Base-by-base conservation (phyloP, 1,140 invertebrate genomes). In the Drosophila sp. region DNA sequence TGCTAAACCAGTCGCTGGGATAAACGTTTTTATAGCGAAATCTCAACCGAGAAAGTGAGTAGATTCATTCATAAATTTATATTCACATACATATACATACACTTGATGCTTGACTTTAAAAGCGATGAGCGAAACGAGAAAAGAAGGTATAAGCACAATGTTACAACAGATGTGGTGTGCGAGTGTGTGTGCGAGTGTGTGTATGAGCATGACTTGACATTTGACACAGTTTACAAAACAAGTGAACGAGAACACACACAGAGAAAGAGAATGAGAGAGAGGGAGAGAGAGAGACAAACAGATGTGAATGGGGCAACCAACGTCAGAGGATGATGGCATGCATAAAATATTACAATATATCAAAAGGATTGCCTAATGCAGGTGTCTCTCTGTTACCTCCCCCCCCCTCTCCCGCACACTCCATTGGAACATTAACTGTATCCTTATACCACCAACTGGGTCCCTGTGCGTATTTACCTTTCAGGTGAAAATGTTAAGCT, bases 331-430 rank as follows among this genome's bases (percentile, higher is more conserved):
- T 57, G 70, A 44, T 58, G 71, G 60, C 64, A 76, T 74, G 64
- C 71, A 82, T 80, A 76, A 82, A 82, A 70, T 86, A 72, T 72
- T 66, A 71, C 78, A 86, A 86, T 82, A 76, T 79, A 81, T 87
- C 83, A 86, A 86, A 86, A 82, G 79, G 76, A 82, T 87, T 87
- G 83, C 56, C 72, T 72, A 79, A 72, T 73, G 73, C 72, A 76
- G 72, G 72, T 60, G 60, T 55, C 38, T 38, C 58, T 25, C 10
- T 4, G 23, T 32, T 27, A 62, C 1, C 23, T 10, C 7, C n/a
- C 57, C 8, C 10, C 40, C n/a, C 40, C n/a, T 3, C 11, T 3
- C 8, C 23, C 3, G 44, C 25, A 7, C 7, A 50, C 44, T 10
- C 7, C 44, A 8, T 27, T 27, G 23, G 44, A 50, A 50, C 25